phyloP scores from a whole-genome alignment of 2,797 vertebrate genomes.

The Myripristis murdjan region DNA sequence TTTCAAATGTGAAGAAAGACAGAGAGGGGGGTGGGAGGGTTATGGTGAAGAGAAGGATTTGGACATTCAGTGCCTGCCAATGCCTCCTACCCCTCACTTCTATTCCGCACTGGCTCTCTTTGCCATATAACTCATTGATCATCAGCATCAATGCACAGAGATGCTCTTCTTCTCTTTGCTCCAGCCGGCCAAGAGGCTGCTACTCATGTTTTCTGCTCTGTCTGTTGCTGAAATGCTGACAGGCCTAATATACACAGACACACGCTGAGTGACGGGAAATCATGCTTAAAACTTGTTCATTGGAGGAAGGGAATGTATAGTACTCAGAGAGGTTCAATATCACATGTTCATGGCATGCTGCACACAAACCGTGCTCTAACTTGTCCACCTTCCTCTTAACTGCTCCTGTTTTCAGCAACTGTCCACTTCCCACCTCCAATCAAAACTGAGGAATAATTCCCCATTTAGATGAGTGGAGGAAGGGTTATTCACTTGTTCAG shows the following conservation, averaged over 20 bases:
- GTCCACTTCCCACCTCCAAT: background rate
- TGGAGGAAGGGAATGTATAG: conserved; percentile 40
- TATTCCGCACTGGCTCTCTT: conserved; percentile 45
- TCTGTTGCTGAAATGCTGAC: conserved; percentile 44
- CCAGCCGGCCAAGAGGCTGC: conserved; percentile 61
- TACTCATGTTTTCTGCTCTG: conserved; percentile 17
- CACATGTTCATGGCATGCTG: conserved; percentile 16
- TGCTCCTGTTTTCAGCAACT: background rate
- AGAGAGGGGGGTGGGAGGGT: conserved; percentile 36
- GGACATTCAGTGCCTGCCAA: conserved; percentile 82
- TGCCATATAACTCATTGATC: conserved; percentile 64
- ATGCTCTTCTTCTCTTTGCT: conserved; percentile 69
- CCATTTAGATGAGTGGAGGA: background rate
- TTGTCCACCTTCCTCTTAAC: background rate
- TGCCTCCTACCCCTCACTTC: conserved; percentile 40
- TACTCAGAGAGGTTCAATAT: conserved; percentile 14
- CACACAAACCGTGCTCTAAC: background rate
- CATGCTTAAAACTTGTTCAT: conserved; percentile 17
- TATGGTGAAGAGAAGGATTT: conserved; percentile 50
- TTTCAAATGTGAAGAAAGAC: conserved; percentile 43
- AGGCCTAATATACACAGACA: conserved; percentile 25
- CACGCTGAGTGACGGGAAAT: conserved; percentile 47
- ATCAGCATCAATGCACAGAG: conserved; percentile 75
- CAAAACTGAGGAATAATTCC: background rate
- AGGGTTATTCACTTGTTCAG: background rate